Base-by-base conservation (phyloP, 2,888 invertebrate species). In the Euproctis similis region DNA sequence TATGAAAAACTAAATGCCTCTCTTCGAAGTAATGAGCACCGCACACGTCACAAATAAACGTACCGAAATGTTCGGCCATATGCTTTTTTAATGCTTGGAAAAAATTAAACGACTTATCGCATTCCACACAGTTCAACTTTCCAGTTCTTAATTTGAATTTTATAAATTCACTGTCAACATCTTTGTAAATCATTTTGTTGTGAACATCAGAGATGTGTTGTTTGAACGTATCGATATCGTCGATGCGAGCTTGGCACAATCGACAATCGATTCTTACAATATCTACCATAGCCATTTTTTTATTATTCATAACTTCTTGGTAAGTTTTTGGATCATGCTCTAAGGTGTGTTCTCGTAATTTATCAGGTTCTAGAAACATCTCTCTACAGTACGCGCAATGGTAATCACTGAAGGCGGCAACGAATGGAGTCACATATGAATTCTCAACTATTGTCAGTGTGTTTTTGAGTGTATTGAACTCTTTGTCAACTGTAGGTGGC, bases 11-110 rank as follows among this genome's bases (percentile, higher is more conserved):
- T 8, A 34, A 38, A 24, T 74, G 70, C 0, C 67, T 38, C 4
- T 64, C 63, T 30, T 74, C 71, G 1, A 71, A 61, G 20, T 77
- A 84, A 13, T 34, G 34, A 1, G 65, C 67, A 0, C 71, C 65
- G 19, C 69, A 70, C 0, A 55, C 48, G 2, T 67, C 63, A 10
- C 73, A 74, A 0, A 68, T 58, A 13, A 46, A 63, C 0, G 65
- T 62, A 0, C 64, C 61, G 24, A 54, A 68, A 29, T 68, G 69
- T 9, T 50, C 58, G 0, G 62, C 60, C 59, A 67, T 66, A 27
- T 67, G 64, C 19, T 59, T 53, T 26, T 54, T 56, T 9, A 70
- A 26, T 0, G 53, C 53, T 18, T 63, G 61, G 27, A 61, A 65
- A 20, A 63, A 71, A 0, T 42, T 59, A 40, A 54, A 77, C 13